phyloP scores from a whole-genome alignment of 2,797 vertebrate species.

The Xiphophorus birchmanni region DNA sequence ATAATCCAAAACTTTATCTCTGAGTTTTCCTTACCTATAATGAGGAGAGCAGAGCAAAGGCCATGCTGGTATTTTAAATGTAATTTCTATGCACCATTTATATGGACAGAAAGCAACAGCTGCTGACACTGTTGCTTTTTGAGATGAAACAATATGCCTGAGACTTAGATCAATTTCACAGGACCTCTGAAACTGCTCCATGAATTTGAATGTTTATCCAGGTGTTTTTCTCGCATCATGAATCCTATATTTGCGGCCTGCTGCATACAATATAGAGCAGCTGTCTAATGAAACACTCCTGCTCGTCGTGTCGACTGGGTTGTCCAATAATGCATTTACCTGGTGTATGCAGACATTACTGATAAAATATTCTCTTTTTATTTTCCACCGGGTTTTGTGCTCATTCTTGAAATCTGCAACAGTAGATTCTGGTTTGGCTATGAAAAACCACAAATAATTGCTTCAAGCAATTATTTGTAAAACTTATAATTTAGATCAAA shows the following conservation, averaged over 20 bases:
- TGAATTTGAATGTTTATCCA: slow-evolving; percentile 52
- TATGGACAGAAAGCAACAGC: slow-evolving; percentile 50
- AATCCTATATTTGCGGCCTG: slow-evolving; percentile 7
- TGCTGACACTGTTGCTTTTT: slow-evolving; percentile 48
- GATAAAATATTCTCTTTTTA: background rate
- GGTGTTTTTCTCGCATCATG: slow-evolving; percentile 25
- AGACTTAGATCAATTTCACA: slow-evolving; percentile 57
- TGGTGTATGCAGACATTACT: background rate
- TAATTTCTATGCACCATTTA: slow-evolving; percentile 67
- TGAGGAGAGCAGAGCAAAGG: slow-evolving; percentile 59
- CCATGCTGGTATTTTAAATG: slow-evolving; percentile 64
- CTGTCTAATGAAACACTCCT: background rate
- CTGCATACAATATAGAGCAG: background rate
- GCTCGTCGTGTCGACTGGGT: background rate
- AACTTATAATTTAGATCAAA: too few species aligned
- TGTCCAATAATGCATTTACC: background rate
- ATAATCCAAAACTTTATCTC: slow-evolving; percentile 53
- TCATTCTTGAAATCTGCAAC: background rate
- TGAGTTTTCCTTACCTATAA: slow-evolving; percentile 54
- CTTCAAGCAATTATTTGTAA: too few species aligned
- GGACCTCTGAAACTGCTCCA: slow-evolving; percentile 41
- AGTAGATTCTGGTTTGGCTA: too few species aligned
- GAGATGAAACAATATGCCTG: slow-evolving; percentile 55
- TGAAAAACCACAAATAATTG: too few species aligned
- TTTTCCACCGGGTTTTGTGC: background rate